Conservation (phyloP, 2,797 vertebrate species). For the Urosaurus nigricauda region DNA sequence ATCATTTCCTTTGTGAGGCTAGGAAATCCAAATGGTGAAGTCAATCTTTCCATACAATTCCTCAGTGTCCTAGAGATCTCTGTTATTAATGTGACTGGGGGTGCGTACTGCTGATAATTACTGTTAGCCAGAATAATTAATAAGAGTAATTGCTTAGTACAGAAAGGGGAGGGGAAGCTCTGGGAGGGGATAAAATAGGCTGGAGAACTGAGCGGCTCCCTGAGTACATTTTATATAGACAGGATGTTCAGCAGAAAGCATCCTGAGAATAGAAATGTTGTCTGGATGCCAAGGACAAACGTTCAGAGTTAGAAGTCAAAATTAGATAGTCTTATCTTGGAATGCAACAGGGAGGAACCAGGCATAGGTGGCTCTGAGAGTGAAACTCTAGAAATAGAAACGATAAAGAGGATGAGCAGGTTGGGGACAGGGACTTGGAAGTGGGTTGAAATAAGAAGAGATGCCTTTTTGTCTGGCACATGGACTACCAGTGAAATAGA, state of each 20-base stretch:
- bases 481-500: conserved; percentile 55
- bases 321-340: conserved; percentile 64
- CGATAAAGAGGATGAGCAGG: conserved; percentile 38
- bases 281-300: conserved; percentile 81
- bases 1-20: conserved; percentile 67
- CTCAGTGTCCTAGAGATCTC: conserved; percentile 81
- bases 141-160: conserved; percentile 84
- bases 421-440: conserved; percentile 47
- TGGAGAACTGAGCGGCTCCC: conserved; percentile 80
- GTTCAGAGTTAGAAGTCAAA: conserved; percentile 73
- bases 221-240: conserved; percentile 77
- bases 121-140: conserved; percentile 86
- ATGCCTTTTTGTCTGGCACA: conserved; percentile 56
- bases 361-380: conserved; percentile 31
- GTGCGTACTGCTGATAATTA: conserved; percentile 85
- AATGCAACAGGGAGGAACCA: conserved; percentile 57
- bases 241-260: conserved; percentile 79
- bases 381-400: conserved; percentile 51
- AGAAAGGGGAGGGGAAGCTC: conserved; percentile 80
- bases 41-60: conserved; percentile 79
- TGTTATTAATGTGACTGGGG: conserved; percentile 84
- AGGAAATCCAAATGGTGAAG: conserved; percentile 71
- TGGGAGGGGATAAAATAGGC: conserved; percentile 79
- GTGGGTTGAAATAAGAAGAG: conserved; percentile 50
- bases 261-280: conserved; percentile 79